Evolutionary conservation across 2,888 invertebrate genomes (phyloP).

Genomic region (Kuschelorhynchus macadamiae): DNA sequence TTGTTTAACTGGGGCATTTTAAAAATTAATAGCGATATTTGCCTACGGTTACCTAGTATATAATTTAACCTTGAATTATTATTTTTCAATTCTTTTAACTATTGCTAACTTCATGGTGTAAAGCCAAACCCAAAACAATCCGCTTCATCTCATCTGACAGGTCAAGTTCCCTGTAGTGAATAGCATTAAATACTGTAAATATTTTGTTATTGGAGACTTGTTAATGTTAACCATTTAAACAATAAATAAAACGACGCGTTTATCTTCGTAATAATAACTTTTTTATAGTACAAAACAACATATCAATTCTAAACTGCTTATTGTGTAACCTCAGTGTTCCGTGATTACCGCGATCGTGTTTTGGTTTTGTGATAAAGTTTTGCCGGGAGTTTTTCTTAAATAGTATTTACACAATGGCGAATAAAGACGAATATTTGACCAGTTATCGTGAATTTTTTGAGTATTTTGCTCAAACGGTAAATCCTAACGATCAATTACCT

Average conservation of each 20-base stretch:
- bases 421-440: conserved; percentile 79
- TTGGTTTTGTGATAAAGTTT: conserved; percentile 1
- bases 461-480: conserved; percentile 77
- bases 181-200: conserved; percentile 3
- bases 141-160: conserved; percentile 19
- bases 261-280: conserved; percentile 4
- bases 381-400: not conserved
- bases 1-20: no score
- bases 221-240: no score
- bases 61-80: no score
- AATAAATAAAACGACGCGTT: conserved; percentile 7
- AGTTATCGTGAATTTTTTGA: conserved; percentile 81
- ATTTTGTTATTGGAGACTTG: conserved; percentile 27
- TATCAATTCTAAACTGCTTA: conserved; percentile 27
- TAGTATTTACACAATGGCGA: conserved; percentile 62
- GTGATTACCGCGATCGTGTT: not conserved
- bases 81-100: no score
- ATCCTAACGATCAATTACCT: conserved; percentile 81
- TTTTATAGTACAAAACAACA: conserved; percentile 32
- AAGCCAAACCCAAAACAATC: conserved; percentile 30
- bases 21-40: no score
- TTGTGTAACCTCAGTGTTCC: conserved; percentile 29
- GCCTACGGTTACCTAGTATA: no score
- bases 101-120: conserved; percentile 22
- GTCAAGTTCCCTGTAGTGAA: conserved; percentile 15